phyloP scores from a whole-genome alignment of 2,888 invertebrate species.

The Plemyria rubiginata region DNA sequence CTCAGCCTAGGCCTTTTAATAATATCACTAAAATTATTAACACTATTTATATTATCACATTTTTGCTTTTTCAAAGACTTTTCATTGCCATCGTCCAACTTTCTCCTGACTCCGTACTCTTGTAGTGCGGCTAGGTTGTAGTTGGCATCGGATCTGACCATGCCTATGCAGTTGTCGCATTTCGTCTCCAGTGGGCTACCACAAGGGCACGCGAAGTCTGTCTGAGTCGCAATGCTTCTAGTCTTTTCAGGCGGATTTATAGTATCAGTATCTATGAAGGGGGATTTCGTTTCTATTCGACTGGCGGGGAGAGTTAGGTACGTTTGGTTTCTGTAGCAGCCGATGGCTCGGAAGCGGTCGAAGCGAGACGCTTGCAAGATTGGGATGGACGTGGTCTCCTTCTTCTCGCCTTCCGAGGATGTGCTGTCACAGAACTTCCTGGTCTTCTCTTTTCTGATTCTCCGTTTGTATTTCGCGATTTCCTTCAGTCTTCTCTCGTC shows the following conservation, averaged over 20 bases:
- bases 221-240: conserved; percentile 72
- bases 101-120: conserved; percentile 55
- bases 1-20: conserved; percentile 76
- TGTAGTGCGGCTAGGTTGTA: conserved; percentile 64
- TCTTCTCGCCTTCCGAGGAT: conserved; percentile 74
- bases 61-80: conserved; percentile 75
- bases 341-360: conserved; percentile 76
- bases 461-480: conserved; percentile 78
- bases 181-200: conserved; percentile 59
- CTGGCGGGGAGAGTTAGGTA: conserved; percentile 75
- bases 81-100: conserved; percentile 48
- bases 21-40: conserved; percentile 53
- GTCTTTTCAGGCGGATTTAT: conserved; percentile 66
- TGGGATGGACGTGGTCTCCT: conserved; percentile 77
- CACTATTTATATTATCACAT: conserved; percentile 77
- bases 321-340: conserved; percentile 78
- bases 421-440: conserved; percentile 72
- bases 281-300: conserved; percentile 70
- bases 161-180: conserved; percentile 62
- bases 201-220: conserved; percentile 70
- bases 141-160: conserved; percentile 75
- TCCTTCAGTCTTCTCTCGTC: conserved; percentile 76
- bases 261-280: conserved; percentile 63
- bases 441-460: conserved; percentile 74
- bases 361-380: conserved; percentile 79